phyloP scores from a whole-genome alignment of 2,888 invertebrate species.

The Ligdia adustata region DNA sequence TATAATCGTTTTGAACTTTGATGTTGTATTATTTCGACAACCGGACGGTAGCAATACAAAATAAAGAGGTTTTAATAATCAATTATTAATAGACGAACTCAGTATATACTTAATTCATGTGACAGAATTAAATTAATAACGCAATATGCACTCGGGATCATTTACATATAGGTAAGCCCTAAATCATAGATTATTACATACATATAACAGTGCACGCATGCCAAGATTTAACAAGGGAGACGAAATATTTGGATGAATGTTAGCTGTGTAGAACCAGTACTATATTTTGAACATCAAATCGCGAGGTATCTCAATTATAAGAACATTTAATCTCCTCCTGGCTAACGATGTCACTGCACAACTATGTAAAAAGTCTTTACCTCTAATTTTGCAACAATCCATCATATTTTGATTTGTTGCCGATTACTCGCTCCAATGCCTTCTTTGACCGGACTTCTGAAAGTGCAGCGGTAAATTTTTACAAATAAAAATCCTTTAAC shows the following conservation, averaged over 20 bases:
- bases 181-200: too few relatives aligned
- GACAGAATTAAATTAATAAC: too few relatives aligned
- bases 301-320: neutral
- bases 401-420: conserved; percentile 55
- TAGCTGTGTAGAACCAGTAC: too few relatives aligned
- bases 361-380: neutral
- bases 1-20: conserved; percentile 12
- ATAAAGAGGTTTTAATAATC: neutral
- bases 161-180: too few relatives aligned
- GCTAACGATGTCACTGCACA: neutral
- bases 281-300: neutral
- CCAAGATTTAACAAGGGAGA: too few relatives aligned
- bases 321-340: neutral
- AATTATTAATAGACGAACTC: too few relatives aligned
- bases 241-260: too few relatives aligned
- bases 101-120: too few relatives aligned
- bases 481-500: conserved; percentile 36
- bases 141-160: too few relatives aligned
- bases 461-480: conserved; percentile 48
- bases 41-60: conserved; percentile 2
- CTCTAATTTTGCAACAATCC: conserved; percentile 40
- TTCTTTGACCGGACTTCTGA: conserved; percentile 48
- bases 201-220: too few relatives aligned
- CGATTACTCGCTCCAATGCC: conserved; percentile 67
- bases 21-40: conserved; percentile 20